Conservation (phyloP, 2,797 vertebrate species). For the Aselliscus stoliczkanus region DNA sequence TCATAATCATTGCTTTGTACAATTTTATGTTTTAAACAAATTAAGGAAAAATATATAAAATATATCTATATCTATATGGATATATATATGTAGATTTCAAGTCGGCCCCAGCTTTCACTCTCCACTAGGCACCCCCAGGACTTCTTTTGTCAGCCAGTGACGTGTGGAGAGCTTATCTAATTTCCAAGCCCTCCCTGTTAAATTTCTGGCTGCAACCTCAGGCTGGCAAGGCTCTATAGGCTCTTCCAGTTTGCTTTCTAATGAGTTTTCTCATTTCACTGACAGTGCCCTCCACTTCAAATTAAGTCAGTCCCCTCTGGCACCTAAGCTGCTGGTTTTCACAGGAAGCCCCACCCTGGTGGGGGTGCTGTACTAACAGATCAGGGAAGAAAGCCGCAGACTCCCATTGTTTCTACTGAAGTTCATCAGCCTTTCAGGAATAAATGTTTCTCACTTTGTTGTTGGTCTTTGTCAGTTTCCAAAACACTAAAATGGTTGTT, state of each 20-base stretch:
- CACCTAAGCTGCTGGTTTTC: background rate
- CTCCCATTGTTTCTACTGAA: background rate
- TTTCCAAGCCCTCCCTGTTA: background rate
- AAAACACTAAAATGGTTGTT: background rate
- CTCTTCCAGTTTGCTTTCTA: background rate
- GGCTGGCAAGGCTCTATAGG: background rate
- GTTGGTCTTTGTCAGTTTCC: background rate
- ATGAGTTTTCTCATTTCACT: background rate
- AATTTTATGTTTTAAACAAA: background rate
- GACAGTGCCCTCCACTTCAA: background rate
- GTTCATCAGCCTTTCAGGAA: background rate
- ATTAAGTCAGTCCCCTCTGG: background rate
- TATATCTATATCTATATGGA: no score
- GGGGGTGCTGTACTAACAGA: no score
- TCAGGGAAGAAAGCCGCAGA: background rate
- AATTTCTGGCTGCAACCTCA: background rate
- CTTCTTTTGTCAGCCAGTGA: background rate
- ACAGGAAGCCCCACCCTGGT: background rate
- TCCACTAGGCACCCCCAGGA: no score
- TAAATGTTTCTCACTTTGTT: background rate
- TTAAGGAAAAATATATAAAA: background rate
- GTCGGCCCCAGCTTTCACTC: background rate
- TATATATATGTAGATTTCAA: background rate
- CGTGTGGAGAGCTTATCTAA: background rate
- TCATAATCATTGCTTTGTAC: background rate